These are phyloP conservation scores for Hemichromis elongatus DNA, from an alignment of 2,113 vertebrate genomes.

Conservation along the genomic window DNA sequence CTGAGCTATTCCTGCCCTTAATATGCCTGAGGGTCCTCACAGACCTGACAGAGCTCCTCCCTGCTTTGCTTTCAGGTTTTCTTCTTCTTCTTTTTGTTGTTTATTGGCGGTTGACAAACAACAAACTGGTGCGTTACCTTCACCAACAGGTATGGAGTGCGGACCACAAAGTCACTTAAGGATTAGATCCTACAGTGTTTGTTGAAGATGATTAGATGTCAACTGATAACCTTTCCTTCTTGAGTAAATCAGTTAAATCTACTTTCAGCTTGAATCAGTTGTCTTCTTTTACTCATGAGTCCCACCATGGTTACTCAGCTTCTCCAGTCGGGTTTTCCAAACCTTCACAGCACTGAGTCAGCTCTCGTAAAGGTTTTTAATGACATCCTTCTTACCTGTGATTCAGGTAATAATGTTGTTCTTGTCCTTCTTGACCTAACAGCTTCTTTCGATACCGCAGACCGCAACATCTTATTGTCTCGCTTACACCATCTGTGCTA, in stretches of 20 bases:
- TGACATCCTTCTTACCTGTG: no score
- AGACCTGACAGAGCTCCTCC: no score
- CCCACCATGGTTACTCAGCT: neutral
- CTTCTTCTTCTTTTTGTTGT: neutral
- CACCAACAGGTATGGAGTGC: neutral
- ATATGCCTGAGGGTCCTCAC: neutral
- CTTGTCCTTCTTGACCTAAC: no score
- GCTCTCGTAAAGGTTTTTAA: no score
- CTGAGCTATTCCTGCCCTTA: neutral
- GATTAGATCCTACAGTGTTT: neutral
- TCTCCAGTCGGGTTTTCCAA: neutral
- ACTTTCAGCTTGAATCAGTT: no score
- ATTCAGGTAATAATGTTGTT: no score
- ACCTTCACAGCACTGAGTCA: neutral
- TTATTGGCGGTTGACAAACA: neutral
- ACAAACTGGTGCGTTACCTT: neutral
- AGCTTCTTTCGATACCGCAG: no score
- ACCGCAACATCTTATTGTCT: no score
- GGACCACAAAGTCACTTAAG: neutral
- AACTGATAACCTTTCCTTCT: neutral
- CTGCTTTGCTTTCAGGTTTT: no score
- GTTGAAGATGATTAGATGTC: neutral
- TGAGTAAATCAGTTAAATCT: accelerated
- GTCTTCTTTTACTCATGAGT: neutral
- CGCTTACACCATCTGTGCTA: no score